Evolutionary conservation across 2,888 invertebrate genomes (phyloP), one percentile per base, ranked within the genome.

Genomic region (Hoplodrina ambigua): DNA sequence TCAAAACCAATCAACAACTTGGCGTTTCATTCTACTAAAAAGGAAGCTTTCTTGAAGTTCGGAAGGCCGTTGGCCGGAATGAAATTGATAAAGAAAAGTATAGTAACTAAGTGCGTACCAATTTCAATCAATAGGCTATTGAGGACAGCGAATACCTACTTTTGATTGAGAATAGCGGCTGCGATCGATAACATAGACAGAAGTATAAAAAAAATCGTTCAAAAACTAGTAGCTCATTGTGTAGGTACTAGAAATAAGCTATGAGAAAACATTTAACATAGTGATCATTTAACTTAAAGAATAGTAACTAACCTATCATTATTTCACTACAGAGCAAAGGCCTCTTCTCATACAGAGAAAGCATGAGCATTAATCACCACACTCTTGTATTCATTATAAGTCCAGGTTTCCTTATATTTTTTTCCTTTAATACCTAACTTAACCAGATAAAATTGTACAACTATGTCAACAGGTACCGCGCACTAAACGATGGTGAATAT

Each of bases 11-110:
- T 60, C 53, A 56, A 63, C 49, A 67, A 61, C 33, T 67, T 63
- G 10, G 57, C 46, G 62, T 52, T 33, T 37, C 53, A 74, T 59
- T 67, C 46, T n/a, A 25, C 19, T 20, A 25, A 60, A 78, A 66
- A 73, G 50, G n/a, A 74, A 41, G 55, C 20, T 56, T 54, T 54
- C 61, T 44, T 53, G 10, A 62, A 54, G 57, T 58, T 37, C 41
- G 30, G 11, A n/a, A 54, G 55, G 67, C 7, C 44, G 10, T 63
- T 80, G 52, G 50, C 68, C 62, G 33, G n/a, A 63, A 59, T 56
- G 56, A 74, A 80, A 59, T 50, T 55, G 25, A 56, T 67, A 66
- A 79, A 70, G 55, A 56, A 78, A 71, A 73, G 54, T 55, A 58
- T 44, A 79, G 52, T 67, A 57, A 74, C 59, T 73, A 80, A 74